Conservation (phyloP, 2,797 vertebrate species). For the Macrochelys suwanniensis region DNA sequence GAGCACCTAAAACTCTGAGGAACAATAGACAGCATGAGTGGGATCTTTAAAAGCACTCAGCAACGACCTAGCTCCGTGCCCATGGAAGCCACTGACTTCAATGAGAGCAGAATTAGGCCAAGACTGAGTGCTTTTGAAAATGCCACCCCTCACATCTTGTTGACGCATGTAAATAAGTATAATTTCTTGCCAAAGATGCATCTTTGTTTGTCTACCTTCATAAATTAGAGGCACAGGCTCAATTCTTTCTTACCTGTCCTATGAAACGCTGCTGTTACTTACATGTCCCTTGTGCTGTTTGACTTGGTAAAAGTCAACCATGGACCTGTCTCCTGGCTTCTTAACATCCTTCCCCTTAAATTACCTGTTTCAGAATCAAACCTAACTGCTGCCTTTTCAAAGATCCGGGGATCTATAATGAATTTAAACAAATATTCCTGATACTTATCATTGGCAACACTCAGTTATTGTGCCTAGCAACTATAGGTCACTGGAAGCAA, state of each 20-base stretch:
- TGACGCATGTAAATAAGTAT: no score
- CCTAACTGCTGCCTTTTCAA: no score
- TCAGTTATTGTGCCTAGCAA: neutral
- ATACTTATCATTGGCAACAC: neutral
- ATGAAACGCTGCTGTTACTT: neutral
- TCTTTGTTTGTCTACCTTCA: neutral
- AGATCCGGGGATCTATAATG: neutral
- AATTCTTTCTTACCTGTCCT: neutral
- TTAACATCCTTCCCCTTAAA: neutral
- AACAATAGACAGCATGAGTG: no score
- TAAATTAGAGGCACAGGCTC: neutral
- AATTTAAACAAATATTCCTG: constrained; percentile 3
- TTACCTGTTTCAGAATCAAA: neutral
- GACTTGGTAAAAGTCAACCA: neutral
- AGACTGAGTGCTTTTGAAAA: no score
- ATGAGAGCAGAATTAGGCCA: no score
- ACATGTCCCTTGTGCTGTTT: neutral
- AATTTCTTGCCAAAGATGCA: no score
- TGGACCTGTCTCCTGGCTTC: neutral
- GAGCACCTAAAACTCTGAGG: no score
- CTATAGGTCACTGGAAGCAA: neutral
- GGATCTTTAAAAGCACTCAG: no score
- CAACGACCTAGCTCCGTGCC: no score
- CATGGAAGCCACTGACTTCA: no score
- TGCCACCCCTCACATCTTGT: no score